phyloP scores from a whole-genome alignment of 1,140 invertebrate species.

The Meteorus sp. region DNA sequence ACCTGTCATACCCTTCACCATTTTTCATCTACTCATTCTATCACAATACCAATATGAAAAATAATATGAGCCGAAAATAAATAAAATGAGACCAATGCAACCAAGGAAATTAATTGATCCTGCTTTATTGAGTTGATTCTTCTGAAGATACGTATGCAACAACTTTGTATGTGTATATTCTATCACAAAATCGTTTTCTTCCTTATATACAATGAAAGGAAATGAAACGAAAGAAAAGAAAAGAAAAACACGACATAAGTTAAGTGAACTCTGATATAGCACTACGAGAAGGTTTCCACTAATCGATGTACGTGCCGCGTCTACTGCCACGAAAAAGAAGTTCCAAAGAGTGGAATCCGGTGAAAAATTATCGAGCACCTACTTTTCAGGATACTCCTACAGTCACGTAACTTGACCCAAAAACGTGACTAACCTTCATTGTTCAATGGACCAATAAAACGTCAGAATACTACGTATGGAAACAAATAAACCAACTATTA shows the following conservation, averaged over 20 bases:
- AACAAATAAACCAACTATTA: conserved; percentile 20
- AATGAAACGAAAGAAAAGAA: neutral
- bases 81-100: too few species aligned
- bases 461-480: neutral
- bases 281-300: conserved; percentile 19
- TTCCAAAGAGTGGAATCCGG: conserved; percentile 10
- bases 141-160: too few species aligned
- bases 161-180: too few species aligned
- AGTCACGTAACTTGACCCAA: conserved; percentile 25
- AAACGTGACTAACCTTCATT: conserved; percentile 26
- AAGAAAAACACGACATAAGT: conserved; percentile 15
- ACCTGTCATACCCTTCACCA: too few species aligned
- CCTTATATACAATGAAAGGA: neutral
- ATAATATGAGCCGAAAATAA: too few species aligned
- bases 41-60: too few species aligned
- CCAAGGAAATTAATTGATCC: too few species aligned
- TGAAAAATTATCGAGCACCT: conserved; percentile 22
- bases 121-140: too few species aligned
- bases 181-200: neutral
- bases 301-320: conserved; percentile 34
- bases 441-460: conserved; percentile 4
- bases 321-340: conserved; percentile 16
- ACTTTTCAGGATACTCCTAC: conserved; percentile 18
- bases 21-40: too few species aligned
- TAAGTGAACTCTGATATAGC: neutral